Percentiles rank a stretch among this genome's conserved stretches.
Conservation (phyloP, 1,140 invertebrate species). For the Drosophila oshimai region DNA sequence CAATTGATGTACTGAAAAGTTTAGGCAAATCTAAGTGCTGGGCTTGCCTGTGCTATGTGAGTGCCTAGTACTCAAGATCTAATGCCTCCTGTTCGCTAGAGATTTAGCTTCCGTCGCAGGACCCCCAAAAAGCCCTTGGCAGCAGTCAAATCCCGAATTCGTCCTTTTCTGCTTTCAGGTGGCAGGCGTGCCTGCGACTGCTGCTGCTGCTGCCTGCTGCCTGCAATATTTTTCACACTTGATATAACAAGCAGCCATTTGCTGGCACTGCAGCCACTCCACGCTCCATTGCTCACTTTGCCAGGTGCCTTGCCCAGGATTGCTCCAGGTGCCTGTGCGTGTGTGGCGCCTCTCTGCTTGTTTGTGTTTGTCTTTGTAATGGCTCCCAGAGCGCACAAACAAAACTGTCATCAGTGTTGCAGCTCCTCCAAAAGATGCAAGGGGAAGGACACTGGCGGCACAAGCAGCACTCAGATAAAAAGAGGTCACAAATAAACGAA, state of each 20-base stretch:
- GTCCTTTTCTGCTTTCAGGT: slow-evolving; percentile 20
- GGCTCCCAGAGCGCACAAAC: slow-evolving; percentile 64
- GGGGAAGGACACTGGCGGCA: not conserved
- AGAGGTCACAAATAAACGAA: not conserved
- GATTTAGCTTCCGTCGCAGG: slow-evolving; percentile 5
- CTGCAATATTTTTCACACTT: slow-evolving; percentile 69
- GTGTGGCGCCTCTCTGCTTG: not conserved
- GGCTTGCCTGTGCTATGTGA: not conserved
- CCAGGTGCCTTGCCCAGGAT: slow-evolving; percentile 27
- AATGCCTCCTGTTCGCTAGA: not conserved
- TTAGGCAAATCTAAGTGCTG: not conserved
- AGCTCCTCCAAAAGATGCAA: not conserved
- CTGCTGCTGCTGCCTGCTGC: not conserved
- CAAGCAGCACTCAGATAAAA: slow-evolving; percentile 14
- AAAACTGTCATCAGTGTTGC: slow-evolving; percentile 56
- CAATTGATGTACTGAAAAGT: slow-evolving; percentile 6
- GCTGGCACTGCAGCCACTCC: slow-evolving; percentile 27
- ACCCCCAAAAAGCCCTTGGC: not conserved
- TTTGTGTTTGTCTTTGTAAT: slow-evolving; percentile 54
- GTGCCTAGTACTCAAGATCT: slow-evolving; percentile 16
- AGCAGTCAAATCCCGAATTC: slow-evolving; percentile 42
- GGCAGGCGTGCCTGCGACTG: slow-evolving; percentile 3
- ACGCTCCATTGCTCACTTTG: slow-evolving; percentile 46
- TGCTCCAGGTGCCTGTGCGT: slow-evolving; percentile 15
- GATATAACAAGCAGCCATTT: slow-evolving; percentile 62